phyloP scores from a whole-genome alignment of 2,888 invertebrate genomes.

The Tenthredo livida region DNA sequence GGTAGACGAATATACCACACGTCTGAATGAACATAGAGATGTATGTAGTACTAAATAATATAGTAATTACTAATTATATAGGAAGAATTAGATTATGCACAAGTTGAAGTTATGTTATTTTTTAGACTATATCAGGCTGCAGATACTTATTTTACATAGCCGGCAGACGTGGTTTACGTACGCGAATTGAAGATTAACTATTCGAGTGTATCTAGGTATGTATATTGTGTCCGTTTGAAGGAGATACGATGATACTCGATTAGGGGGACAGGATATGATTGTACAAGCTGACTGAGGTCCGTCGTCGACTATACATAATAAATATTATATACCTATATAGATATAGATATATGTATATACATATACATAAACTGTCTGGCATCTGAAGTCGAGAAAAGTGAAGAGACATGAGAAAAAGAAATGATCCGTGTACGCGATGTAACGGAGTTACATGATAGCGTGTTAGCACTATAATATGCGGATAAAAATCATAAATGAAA shows the following conservation, averaged over 20 bases:
- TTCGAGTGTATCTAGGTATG: not conserved
- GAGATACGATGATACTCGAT: not conserved
- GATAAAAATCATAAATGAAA: constrained; percentile 70
- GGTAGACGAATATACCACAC: not conserved
- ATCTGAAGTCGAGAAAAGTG: not conserved
- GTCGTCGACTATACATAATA: not conserved
- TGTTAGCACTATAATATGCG: not conserved
- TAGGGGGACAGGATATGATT: not conserved
- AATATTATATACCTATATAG: not conserved
- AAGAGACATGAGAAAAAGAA: not conserved
- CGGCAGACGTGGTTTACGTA: not conserved
- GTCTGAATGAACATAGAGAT: too few species aligned
- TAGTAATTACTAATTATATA: not conserved
- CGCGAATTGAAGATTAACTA: not conserved
- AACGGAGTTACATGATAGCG: not conserved
- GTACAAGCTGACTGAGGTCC: not conserved
- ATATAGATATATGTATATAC: not conserved
- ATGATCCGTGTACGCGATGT: not conserved
- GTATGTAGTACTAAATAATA: not conserved
- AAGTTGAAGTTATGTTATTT: not conserved
- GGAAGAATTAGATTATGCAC: not conserved
- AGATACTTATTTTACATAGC: not conserved
- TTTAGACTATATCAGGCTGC: not conserved
- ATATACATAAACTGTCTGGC: not conserved
- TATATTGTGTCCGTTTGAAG: not conserved